Percentiles rank a stretch among this genome's conserved stretches.
Conservation (phyloP, 2,797 vertebrate species). For the Aphelocoma californica region DNA sequence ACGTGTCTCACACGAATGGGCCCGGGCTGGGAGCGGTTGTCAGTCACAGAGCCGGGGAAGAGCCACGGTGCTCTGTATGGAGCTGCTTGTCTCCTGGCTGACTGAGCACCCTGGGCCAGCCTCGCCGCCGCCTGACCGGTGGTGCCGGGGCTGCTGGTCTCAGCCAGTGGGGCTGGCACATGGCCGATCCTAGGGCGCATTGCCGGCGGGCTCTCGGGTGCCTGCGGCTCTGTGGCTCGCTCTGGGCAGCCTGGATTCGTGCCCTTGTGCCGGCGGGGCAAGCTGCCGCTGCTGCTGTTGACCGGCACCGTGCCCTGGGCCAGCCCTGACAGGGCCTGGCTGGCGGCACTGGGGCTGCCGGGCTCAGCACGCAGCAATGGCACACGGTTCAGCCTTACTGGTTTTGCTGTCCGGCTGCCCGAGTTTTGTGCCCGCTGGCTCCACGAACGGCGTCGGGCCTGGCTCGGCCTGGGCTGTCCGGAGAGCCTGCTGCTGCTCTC, state of each 20-base stretch:
- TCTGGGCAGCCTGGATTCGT: neutral
- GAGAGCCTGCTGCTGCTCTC: neutral
- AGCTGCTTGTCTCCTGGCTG: neutral
- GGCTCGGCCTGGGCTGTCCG: rapidly evolving
- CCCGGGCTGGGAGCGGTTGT: neutral
- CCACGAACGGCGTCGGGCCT: neutral
- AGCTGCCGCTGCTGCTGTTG: too few species aligned
- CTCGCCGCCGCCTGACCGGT: rapidly evolving
- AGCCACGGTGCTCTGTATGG: rapidly evolving
- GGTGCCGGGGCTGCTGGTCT: neutral
- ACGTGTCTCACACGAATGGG: rapidly evolving
- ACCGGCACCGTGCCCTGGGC: too few species aligned
- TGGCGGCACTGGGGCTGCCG: neutral
- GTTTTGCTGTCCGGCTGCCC: rapidly evolving
- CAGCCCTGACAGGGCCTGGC: too few species aligned
- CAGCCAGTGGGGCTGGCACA: neutral
- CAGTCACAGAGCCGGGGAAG: rapidly evolving
- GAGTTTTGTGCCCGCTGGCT: neutral
- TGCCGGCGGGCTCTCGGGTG: too few species aligned
- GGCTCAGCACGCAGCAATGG: neutral
- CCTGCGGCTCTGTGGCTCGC: rapidly evolving
- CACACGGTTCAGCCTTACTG: neutral
- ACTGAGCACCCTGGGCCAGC: rapidly evolving
- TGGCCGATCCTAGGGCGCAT: too few species aligned
- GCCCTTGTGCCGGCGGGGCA: rapidly evolving